These are phyloP conservation scores for Bothrops jararaca DNA, from an alignment of 2,113 vertebrate species.

Conservation along the genomic window DNA sequence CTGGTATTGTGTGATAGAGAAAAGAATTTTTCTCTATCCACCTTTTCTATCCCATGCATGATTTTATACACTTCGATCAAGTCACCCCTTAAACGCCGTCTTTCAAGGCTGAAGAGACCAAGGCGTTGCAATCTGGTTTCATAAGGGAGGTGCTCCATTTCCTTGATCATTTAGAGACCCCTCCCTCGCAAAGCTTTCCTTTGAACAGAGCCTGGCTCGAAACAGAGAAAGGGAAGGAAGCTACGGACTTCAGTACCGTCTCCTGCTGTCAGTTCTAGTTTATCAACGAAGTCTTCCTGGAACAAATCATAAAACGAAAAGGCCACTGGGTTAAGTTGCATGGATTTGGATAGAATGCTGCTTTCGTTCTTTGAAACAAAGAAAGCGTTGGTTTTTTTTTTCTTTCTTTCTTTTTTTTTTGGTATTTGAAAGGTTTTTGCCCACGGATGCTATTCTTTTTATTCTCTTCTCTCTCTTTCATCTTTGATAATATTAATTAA, in stretches of 20 bases:
- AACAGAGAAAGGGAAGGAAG: not conserved
- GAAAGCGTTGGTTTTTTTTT: not conserved
- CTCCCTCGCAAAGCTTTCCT: not conserved
- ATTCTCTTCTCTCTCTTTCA: not conserved
- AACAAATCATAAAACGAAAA: not conserved
- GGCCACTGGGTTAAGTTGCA: not conserved
- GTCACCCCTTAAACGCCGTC: too few species aligned
- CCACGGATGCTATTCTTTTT: not conserved
- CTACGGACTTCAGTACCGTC: not conserved
- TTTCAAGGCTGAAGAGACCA: too few species aligned
- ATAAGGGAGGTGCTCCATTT: too few species aligned
- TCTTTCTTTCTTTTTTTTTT: not conserved
- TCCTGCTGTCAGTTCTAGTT: not conserved
- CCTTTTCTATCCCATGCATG: too few species aligned
- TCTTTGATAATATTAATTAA: not conserved
- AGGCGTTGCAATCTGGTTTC: too few species aligned
- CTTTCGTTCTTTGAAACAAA: not conserved
- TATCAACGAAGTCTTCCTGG: not conserved
- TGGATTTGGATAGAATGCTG: not conserved
- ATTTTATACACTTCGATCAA: too few species aligned
- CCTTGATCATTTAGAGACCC: too few species aligned
- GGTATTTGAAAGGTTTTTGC: not conserved
- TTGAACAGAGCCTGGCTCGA: not conserved
- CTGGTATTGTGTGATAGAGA: too few species aligned
- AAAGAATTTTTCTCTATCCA: too few species aligned